Evolutionary conservation across 1,140 invertebrate species (phyloP).

Genomic region (Drosophila grimshawi): DNA sequence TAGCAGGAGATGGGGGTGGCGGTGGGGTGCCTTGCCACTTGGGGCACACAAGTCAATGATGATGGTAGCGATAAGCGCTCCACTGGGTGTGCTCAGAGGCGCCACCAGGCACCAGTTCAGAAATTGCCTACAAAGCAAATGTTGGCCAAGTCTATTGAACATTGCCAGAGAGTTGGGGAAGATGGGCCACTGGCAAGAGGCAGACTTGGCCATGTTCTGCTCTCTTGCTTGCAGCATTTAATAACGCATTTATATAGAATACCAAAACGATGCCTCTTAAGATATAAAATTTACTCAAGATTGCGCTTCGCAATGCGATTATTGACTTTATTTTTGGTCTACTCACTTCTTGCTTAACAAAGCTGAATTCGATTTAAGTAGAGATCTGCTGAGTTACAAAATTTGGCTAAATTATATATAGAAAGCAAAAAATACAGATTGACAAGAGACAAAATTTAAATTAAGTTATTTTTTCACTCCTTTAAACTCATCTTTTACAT

Average conservation of each 20-base stretch:
- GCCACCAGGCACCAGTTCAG: constrained; percentile 41
- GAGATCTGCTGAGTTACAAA: too few relatives aligned
- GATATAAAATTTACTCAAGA: constrained; percentile 26
- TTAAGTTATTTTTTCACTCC: too few relatives aligned
- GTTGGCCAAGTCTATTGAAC: constrained; percentile 15
- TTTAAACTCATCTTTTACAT: too few relatives aligned
- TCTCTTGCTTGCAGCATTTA: constrained; percentile 34
- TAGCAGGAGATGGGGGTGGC: constrained; percentile 9
- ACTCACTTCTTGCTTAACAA: too few relatives aligned
- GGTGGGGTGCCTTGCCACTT: constrained; percentile 34
- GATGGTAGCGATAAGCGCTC: constrained; percentile 75
- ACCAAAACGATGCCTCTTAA: constrained; percentile 13
- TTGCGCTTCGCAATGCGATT: constrained; percentile 1
- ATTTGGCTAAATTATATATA: too few relatives aligned
- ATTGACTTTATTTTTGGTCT: not conserved
- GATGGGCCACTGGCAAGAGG: not conserved
- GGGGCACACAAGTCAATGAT: constrained; percentile 71
- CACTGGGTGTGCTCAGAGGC: constrained; percentile 65
- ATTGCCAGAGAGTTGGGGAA: not conserved
- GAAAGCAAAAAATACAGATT: too few relatives aligned
- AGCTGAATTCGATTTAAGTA: too few relatives aligned
- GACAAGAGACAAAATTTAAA: too few relatives aligned
- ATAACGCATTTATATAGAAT: constrained; percentile 37
- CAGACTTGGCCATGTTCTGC: constrained; percentile 8
- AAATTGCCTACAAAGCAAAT: constrained; percentile 41